phyloP scores from a whole-genome alignment of 92 coral and sea anemone species.

The Isaurus tuberculatus region DNA sequence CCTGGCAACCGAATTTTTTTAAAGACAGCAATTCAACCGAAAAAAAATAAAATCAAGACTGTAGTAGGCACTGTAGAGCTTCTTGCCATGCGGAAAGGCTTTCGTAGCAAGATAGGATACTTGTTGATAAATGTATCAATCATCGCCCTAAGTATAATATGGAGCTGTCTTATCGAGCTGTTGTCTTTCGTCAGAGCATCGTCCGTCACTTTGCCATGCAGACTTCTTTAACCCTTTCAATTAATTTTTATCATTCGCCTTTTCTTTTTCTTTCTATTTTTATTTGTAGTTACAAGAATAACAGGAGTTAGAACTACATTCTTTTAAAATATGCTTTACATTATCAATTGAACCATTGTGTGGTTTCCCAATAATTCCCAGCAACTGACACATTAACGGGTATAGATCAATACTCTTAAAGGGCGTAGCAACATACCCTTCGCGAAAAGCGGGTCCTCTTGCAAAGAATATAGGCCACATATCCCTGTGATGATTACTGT shows the following conservation, averaged over 20 bases:
- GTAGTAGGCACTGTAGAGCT: too few relatives aligned
- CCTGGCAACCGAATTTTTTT: too few relatives aligned
- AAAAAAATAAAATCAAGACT: too few relatives aligned
- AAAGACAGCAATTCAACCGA: too few relatives aligned
- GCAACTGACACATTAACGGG: slow-evolving; percentile 21
- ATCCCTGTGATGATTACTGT: slow-evolving; percentile 26
- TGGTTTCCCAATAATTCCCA: neutral
- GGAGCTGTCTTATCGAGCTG: too few relatives aligned
- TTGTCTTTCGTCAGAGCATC: too few relatives aligned
- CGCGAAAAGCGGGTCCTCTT: slow-evolving; percentile 59
- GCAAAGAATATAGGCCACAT: slow-evolving; percentile 71
- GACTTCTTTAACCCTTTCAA: neutral
- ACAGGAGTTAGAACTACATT: neutral
- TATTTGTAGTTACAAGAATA: neutral
- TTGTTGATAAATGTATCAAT: too few relatives aligned
- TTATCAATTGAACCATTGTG: slow-evolving; percentile 41
- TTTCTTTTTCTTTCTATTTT: neutral
- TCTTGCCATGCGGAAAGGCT: too few relatives aligned
- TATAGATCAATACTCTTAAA: slow-evolving; percentile 20
- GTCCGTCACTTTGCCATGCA: neutral
- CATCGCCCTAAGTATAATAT: too few relatives aligned
- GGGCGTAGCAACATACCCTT: slow-evolving; percentile 43
- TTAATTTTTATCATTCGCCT: neutral
- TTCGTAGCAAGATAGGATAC: too few relatives aligned
- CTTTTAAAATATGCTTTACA: slow-evolving; percentile 24